Evolutionary conservation across 2,797 vertebrate species (phyloP).

Genomic region (Cygnus olor): DNA sequence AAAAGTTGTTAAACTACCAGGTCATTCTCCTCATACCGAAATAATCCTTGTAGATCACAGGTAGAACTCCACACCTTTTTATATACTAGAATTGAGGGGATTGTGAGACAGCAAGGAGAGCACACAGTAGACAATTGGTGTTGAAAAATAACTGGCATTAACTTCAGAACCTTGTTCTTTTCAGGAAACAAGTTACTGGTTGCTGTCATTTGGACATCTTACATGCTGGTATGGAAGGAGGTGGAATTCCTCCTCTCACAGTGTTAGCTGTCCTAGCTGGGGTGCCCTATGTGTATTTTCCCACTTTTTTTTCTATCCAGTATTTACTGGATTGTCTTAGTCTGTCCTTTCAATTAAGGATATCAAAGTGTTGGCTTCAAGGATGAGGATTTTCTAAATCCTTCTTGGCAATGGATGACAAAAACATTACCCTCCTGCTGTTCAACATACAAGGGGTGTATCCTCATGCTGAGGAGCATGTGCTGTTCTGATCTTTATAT

Average conservation of each 20-base stretch:
- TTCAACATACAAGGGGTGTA: background rate
- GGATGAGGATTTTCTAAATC: background rate
- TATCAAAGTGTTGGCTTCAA: background rate
- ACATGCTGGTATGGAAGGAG: background rate
- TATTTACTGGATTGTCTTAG: background rate
- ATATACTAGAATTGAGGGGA: background rate
- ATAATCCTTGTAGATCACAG: background rate
- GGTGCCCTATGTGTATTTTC: background rate
- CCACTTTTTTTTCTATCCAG: background rate
- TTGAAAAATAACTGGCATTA: background rate
- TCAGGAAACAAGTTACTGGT: background rate
- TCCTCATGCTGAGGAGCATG: fast-evolving
- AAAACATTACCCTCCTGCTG: background rate
- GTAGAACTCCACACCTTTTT: background rate
- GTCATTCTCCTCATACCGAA: background rate
- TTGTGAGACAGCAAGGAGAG: background rate
- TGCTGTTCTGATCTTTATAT: background rate
- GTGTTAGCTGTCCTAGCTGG: background rate
- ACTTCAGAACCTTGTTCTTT: background rate
- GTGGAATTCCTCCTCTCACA: background rate
- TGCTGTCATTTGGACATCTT: background rate
- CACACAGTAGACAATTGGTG: background rate
- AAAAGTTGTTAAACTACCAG: background rate
- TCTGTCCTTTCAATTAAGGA: background rate
- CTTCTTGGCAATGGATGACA: background rate